A percentile compares a stretch with the other conserved stretches of the same genome.
phyloP scores from a whole-genome alignment of 1,140 invertebrate genomes.

The Aphidius ervi region DNA sequence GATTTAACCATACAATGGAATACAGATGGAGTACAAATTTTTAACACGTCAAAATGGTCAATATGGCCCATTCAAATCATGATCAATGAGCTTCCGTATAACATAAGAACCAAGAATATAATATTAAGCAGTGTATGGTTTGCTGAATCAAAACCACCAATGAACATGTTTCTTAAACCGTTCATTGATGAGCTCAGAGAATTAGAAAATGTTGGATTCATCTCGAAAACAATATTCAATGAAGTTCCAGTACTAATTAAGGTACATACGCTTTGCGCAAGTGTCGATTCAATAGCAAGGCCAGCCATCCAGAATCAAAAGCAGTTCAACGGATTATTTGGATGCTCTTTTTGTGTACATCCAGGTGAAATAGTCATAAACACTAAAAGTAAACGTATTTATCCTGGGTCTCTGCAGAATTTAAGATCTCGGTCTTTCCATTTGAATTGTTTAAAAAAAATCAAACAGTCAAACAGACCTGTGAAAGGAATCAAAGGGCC shows the following conservation, averaged over 20 bases:
- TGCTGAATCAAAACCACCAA: not conserved
- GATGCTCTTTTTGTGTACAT: no score
- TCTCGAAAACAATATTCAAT: no score
- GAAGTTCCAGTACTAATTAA: not conserved
- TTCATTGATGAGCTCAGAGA: slow-evolving; percentile 14
- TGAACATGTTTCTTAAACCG: slow-evolving; percentile 14
- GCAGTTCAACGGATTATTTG: no score
- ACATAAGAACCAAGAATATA: slow-evolving; percentile 14
- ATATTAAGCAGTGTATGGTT: slow-evolving; percentile 14
- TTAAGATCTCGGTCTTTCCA: no score
- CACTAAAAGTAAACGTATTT: no score
- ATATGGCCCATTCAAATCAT: slow-evolving; percentile 10
- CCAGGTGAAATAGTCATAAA: no score
- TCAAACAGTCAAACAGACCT: no score
- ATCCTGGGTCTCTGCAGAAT: no score
- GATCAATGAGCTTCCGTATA: slow-evolving; percentile 12
- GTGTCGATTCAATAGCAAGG: no score
- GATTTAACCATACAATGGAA: slow-evolving; percentile 29
- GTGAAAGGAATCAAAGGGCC: no score
- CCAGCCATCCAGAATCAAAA: no score
- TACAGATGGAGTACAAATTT: slow-evolving; percentile 25
- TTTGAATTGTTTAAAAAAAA: no score
- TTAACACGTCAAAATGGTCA: slow-evolving; percentile 23
- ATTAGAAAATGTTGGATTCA: not conserved
- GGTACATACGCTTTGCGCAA: not conserved